Conservation (phyloP, 1,140 invertebrate genomes). For the Drosophila cardini region DNA sequence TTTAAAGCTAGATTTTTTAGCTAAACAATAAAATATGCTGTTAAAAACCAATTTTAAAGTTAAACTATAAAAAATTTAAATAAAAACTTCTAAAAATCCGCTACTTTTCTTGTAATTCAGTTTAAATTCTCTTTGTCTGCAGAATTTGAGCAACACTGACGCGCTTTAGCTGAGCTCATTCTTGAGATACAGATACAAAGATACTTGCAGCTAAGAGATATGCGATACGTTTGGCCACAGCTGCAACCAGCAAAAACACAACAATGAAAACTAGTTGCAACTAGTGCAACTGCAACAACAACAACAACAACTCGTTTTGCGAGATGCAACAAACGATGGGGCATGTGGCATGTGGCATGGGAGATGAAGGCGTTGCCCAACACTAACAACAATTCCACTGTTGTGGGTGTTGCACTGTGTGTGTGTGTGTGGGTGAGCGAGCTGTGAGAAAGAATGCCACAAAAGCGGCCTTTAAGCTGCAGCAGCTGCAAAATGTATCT, state of each 20-base stretch:
- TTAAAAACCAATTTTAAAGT: too few relatives aligned
- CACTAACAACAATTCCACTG: constrained; percentile 22
- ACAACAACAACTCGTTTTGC: constrained; percentile 34
- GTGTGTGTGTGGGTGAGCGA: constrained; percentile 17
- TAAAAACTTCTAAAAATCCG: too few relatives aligned
- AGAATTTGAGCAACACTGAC: not conserved
- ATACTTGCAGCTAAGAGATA: constrained; percentile 55
- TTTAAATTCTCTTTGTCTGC: too few relatives aligned
- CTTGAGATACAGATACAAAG: constrained; percentile 44
- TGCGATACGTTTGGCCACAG: constrained; percentile 63
- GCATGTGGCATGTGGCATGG: constrained; percentile 7
- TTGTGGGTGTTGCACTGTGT: constrained; percentile 21
- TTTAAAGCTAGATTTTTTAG: too few relatives aligned
- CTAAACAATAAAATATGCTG: too few relatives aligned
- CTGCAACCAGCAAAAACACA: constrained; percentile 53
- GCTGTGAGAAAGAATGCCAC: constrained; percentile 54
- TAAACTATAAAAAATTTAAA: too few relatives aligned
- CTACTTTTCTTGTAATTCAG: too few relatives aligned
- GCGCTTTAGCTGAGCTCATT: constrained; percentile 65
- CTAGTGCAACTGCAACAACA: constrained; percentile 62
- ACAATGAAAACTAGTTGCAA: constrained; percentile 78
- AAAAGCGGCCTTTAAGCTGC: constrained; percentile 43
- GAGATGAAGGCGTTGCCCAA: constrained; percentile 44
- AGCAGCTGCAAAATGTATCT: constrained; percentile 38
- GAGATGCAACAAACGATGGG: constrained; percentile 22